A percentile compares a stretch with the other conserved stretches of the same genome.
Evolutionary conservation across 2,888 invertebrate genomes (phyloP).

Genomic region (Cybosia mesomella): DNA sequence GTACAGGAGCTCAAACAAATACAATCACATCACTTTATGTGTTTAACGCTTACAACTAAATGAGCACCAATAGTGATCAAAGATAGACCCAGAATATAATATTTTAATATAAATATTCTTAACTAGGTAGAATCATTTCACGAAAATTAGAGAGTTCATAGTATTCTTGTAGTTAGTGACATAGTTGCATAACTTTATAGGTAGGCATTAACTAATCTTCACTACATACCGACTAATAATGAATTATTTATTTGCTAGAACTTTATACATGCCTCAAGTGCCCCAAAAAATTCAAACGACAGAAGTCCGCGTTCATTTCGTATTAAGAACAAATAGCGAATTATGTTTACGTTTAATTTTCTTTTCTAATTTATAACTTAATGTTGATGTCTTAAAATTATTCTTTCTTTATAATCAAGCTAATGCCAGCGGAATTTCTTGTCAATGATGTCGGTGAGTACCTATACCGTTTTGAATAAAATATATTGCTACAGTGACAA

Average conservation of each 20-base stretch:
- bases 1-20: constrained; percentile 21
- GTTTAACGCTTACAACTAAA: constrained; percentile 58
- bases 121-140: constrained; percentile 37
- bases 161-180: neutral
- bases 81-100: constrained; percentile 35
- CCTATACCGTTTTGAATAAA: neutral
- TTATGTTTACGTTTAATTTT: no score
- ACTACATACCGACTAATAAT: neutral
- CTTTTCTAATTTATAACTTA: no score
- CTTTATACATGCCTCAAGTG: neutral
- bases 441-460: neutral
- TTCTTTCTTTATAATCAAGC: neutral
- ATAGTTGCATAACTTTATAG: constrained; percentile 6
- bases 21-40: constrained; percentile 44
- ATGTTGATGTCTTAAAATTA: neutral
- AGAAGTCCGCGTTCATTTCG: neutral
- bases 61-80: constrained; percentile 63
- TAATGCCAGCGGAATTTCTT: neutral
- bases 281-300: neutral
- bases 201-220: neutral
- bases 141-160: constrained; percentile 30
- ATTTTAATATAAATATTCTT: constrained; percentile 32
- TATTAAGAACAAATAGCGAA: neutral
- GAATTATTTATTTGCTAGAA: constrained; percentile 12
- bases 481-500: neutral